Percentiles rank a stretch among this genome's conserved stretches.
Evolutionary conservation across 1,140 invertebrate genomes (phyloP).

Genomic region (Lerema accius): DNA sequence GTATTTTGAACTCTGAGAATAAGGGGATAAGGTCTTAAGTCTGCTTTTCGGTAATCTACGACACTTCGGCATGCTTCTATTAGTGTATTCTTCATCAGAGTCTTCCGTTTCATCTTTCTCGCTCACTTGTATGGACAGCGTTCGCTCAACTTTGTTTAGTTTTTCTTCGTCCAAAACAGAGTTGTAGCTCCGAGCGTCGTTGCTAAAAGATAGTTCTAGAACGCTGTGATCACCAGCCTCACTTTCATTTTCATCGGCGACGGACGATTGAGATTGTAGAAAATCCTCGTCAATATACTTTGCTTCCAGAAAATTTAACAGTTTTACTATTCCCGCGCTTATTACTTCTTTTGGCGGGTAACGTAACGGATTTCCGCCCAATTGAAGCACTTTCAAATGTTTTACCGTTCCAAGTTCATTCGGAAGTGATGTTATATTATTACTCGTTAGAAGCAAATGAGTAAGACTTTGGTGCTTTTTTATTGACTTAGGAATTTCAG

Average conservation of each 20-base stretch:
- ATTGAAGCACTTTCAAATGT: conserved; percentile 81
- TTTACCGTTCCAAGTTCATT: conserved; percentile 81
- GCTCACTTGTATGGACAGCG: conserved; percentile 57
- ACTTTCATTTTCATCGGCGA: conserved; percentile 45
- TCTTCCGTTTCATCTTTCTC: conserved; percentile 54
- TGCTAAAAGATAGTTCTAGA: conserved; percentile 36
- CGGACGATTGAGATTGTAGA: conserved; percentile 43
- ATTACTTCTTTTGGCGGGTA: conserved; percentile 80
- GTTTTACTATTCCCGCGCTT: conserved; percentile 64
- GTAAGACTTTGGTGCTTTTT: conserved; percentile 80
- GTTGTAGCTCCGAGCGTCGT: conserved; percentile 59
- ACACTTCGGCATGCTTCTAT: conserved; percentile 66
- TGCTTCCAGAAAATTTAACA: conserved; percentile 76
- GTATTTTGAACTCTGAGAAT: conserved; percentile 73
- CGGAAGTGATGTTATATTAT: conserved; percentile 81
- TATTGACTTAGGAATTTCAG: conserved; percentile 77
- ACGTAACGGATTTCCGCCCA: conserved; percentile 80
- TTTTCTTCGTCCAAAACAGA: conserved; percentile 58
- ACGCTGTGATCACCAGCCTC: conserved; percentile 32
- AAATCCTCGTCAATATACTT: conserved; percentile 64
- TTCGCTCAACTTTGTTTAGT: conserved; percentile 42
- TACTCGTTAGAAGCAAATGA: conserved; percentile 83
- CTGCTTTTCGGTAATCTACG: conserved; percentile 66
- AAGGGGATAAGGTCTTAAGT: conserved; percentile 45
- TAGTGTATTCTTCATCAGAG: conserved; percentile 58